phyloP scores from a whole-genome alignment of 2,888 invertebrate species.

The Cosmopolites sordidus region DNA sequence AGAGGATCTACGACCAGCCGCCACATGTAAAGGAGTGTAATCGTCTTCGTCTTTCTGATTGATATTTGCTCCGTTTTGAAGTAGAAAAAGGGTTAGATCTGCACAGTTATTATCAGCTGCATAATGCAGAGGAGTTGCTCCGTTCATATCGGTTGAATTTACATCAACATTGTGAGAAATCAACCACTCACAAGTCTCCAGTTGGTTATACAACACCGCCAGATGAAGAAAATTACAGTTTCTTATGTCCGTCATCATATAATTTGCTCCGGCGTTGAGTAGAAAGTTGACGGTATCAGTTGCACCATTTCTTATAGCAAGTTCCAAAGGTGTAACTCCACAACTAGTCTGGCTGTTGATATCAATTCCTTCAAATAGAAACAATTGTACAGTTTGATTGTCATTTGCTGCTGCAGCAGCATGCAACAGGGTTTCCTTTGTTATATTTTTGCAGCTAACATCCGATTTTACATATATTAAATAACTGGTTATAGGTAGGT shows the following conservation, averaged over 20 bases:
- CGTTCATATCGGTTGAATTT: conserved; percentile 27
- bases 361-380: conserved; percentile 12
- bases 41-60: conserved; percentile 30
- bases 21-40: conserved; percentile 33
- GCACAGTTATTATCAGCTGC: conserved; percentile 29
- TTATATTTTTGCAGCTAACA: conserved; percentile 26
- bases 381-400: conserved; percentile 21
- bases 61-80: conserved; percentile 29
- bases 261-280: conserved; percentile 19
- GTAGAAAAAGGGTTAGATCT: conserved; percentile 26
- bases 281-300: conserved; percentile 22
- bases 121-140: conserved; percentile 32
- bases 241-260: conserved; percentile 19
- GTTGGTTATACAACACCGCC: conserved; percentile 21
- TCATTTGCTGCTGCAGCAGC: conserved; percentile 25
- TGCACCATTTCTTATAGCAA: conserved; percentile 24
- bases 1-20: conserved; percentile 22
- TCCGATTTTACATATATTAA: conserved; percentile 28
- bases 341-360: conserved; percentile 5
- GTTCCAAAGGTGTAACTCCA: conserved; percentile 25
- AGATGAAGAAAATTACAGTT: conserved; percentile 30
- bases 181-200: conserved; percentile 25
- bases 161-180: conserved; percentile 25
- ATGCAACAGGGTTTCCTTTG: conserved; percentile 29
- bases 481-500: conserved; percentile 25